Evolutionary conservation across 2,797 vertebrate species (phyloP).

Genomic region (Arctocebus calabarensis): DNA sequence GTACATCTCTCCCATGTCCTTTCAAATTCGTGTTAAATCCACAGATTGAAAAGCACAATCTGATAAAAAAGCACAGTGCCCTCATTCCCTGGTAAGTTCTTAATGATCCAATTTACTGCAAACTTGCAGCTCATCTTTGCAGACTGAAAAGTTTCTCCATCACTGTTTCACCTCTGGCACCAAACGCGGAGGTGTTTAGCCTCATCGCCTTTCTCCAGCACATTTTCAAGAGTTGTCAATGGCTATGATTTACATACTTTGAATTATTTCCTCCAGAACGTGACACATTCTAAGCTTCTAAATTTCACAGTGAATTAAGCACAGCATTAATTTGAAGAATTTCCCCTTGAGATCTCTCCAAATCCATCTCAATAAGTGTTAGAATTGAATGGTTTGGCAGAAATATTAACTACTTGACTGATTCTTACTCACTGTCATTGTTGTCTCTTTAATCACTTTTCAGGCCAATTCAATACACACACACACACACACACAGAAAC

Average conservation of each 20-base stretch:
- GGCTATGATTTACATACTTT: not conserved
- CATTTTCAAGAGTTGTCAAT: not conserved
- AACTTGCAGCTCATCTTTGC: not conserved
- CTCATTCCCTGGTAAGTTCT: slow-evolving; percentile 36
- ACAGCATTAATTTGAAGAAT: not conserved
- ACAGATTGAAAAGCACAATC: slow-evolving; percentile 17
- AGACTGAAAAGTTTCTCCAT: not conserved
- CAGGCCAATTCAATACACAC: not conserved
- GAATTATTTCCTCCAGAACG: not conserved
- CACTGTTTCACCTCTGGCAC: not conserved
- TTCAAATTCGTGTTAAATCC: slow-evolving; percentile 55
- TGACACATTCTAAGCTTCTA: not conserved
- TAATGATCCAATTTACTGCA: not conserved
- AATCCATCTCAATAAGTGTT: not conserved
- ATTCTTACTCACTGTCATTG: not conserved
- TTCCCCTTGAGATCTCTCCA: not conserved
- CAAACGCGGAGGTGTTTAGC: not conserved
- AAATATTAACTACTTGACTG: slow-evolving; percentile 32
- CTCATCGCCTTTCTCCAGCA: not conserved
- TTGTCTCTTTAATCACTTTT: not conserved
- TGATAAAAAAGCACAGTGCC: not conserved
- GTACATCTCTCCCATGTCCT: not conserved
- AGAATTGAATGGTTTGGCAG: not conserved
- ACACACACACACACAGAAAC: not conserved
- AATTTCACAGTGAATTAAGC: not conserved